Percentiles rank a stretch among this genome's conserved stretches.
Evolutionary conservation across 2,797 vertebrate species (phyloP).

Genomic region (Enteromius fasciolatus): DNA sequence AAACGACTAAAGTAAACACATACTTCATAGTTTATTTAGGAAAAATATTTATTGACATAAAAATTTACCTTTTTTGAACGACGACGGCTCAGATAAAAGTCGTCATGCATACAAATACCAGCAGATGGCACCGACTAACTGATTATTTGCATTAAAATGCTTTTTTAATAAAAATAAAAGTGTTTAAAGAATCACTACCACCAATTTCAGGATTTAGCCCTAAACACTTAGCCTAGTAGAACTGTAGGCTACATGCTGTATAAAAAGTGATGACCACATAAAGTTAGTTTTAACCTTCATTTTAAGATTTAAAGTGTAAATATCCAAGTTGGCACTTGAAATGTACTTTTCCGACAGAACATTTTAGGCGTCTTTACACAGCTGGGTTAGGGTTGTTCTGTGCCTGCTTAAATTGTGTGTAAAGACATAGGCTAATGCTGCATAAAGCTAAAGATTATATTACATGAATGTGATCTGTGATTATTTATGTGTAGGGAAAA

Average conservation of each 20-base stretch:
- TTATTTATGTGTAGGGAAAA: too few species aligned
- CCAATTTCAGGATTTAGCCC: neutral
- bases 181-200: constrained; percentile 1
- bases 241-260: constrained; percentile 1
- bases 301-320: constrained; percentile 7
- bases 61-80: constrained; percentile 18
- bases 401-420: neutral
- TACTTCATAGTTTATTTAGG: neutral
- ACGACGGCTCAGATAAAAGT: constrained; percentile 26
- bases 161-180: constrained; percentile 9
- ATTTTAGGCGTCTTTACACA: neutral
- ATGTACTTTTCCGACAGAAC: neutral
- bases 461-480: too few species aligned
- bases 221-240: neutral
- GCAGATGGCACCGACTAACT: constrained; percentile 10
- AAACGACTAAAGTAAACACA: neutral
- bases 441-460: neutral
- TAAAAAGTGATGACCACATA: neutral
- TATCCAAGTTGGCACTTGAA: constrained; percentile 1
- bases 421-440: neutral
- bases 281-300: neutral
- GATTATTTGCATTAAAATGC: constrained; percentile 31
- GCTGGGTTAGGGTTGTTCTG: neutral
- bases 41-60: constrained; percentile 47
- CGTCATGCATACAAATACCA: constrained; percentile 42